phyloP scores from a whole-genome alignment of 1,140 invertebrate species.

The Leptoteleia sp. region DNA sequence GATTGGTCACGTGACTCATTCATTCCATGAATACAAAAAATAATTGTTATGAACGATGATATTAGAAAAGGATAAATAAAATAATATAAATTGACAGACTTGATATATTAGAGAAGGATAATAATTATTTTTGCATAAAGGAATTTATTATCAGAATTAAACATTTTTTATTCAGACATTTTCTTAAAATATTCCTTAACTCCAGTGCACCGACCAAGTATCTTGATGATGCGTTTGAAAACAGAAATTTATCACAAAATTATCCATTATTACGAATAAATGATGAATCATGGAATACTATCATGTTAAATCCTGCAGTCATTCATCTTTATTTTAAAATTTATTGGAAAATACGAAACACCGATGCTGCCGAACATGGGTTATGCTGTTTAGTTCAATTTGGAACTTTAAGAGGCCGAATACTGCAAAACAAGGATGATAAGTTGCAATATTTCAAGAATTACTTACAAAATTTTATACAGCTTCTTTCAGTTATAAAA shows the following conservation, averaged over 20 bases:
- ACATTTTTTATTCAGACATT: no score
- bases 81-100: no score
- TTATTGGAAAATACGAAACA: conserved; percentile 88
- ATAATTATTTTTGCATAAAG: no score
- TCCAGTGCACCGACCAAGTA: conserved; percentile 84
- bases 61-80: no score
- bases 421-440: conserved; percentile 83
- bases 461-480: conserved; percentile 87
- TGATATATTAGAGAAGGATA: no score
- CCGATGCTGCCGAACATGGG: conserved; percentile 83
- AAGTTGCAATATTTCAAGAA: conserved; percentile 86
- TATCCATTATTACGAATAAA: conserved; percentile 84
- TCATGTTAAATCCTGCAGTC: conserved; percentile 87
- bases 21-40: no score
- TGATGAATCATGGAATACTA: conserved; percentile 86
- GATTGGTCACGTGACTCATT: no score
- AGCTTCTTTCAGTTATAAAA: conserved; percentile 84
- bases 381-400: conserved; percentile 91
- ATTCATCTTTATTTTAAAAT: conserved; percentile 91
- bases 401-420: conserved; percentile 86
- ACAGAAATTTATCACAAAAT: conserved; percentile 85
- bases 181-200: conserved; percentile 81
- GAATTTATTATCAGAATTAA: no score
- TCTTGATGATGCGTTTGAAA: conserved; percentile 87
- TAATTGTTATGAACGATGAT: no score